Evolutionary conservation across 1,140 invertebrate species (phyloP).

Genomic region (Dolichoris vasculosae): DNA sequence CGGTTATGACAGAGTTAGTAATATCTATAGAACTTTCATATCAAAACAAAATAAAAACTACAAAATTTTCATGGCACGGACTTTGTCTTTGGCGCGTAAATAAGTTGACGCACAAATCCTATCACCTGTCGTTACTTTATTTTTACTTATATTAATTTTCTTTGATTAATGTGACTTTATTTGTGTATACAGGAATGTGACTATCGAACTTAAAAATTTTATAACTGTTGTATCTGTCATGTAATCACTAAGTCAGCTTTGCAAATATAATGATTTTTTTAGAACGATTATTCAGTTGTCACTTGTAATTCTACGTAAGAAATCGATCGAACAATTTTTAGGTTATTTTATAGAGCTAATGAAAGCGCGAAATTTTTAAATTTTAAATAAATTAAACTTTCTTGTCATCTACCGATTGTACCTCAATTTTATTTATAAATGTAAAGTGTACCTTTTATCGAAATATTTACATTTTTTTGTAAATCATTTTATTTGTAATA

Average conservation of each 20-base stretch:
- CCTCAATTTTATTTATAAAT: not conserved
- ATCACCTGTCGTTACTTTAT: not conserved
- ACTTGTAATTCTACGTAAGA: not conserved
- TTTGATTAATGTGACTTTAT: not conserved
- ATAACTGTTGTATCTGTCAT: not conserved
- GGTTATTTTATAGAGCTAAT: slow-evolving; percentile 2
- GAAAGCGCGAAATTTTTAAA: not conserved
- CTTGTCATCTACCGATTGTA: not conserved
- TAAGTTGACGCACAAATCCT: not conserved
- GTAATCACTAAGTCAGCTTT: not conserved
- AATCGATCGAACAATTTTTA: slow-evolving; percentile 2
- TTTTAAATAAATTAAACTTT: not conserved
- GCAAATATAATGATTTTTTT: not conserved
- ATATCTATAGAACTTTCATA: not conserved
- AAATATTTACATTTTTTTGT: not conserved
- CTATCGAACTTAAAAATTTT: not conserved
- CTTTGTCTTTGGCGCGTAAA: slow-evolving; percentile 46
- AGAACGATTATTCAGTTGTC: not conserved
- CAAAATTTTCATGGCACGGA: not conserved
- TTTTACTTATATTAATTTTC: not conserved
- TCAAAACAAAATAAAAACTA: slow-evolving; percentile 37
- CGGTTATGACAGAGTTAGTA: not conserved
- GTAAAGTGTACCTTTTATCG: not conserved
- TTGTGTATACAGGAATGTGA: not conserved
- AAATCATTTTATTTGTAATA: not conserved